These are phyloP conservation scores for Ormyrus nitidulus DNA, from an alignment of 2,888 invertebrate genomes.

Conservation along the genomic window DNA sequence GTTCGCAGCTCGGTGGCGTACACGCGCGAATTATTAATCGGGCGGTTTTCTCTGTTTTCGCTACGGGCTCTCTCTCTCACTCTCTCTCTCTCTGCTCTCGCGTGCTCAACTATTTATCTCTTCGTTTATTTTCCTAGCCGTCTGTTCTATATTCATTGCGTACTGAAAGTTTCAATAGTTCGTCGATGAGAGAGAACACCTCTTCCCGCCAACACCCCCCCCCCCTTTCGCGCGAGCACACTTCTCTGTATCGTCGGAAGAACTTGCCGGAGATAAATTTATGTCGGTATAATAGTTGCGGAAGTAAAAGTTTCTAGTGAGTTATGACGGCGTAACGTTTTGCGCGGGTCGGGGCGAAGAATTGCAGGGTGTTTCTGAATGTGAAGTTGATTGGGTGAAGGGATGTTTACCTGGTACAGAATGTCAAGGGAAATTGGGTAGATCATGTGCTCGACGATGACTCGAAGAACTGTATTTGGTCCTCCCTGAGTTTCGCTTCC, in stretches of 20 bases:
- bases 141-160: constrained; percentile 46
- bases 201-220: no score
- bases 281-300: background rate
- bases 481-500: constrained; percentile 86
- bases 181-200: background rate
- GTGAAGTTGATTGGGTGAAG: background rate
- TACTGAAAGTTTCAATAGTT: constrained; percentile 45
- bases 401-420: constrained; percentile 84
- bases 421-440: constrained; percentile 99
- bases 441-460: constrained; percentile 99
- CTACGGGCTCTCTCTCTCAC: background rate
- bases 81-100: constrained; percentile 15
- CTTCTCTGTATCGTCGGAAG: background rate
- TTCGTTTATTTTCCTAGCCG: constrained; percentile 48
- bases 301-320: background rate
- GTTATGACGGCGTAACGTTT: background rate
- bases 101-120: constrained; percentile 49
- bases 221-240: no score
- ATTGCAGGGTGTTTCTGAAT: no score
- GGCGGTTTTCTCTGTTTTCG: constrained; percentile 35
- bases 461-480: constrained; percentile 96
- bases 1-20: background rate
- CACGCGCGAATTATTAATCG: constrained; percentile 45
- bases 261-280: background rate
- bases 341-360: no score